Evolutionary conservation across 2,113 vertebrate species (phyloP).

Genomic region (Indicator indicator): DNA sequence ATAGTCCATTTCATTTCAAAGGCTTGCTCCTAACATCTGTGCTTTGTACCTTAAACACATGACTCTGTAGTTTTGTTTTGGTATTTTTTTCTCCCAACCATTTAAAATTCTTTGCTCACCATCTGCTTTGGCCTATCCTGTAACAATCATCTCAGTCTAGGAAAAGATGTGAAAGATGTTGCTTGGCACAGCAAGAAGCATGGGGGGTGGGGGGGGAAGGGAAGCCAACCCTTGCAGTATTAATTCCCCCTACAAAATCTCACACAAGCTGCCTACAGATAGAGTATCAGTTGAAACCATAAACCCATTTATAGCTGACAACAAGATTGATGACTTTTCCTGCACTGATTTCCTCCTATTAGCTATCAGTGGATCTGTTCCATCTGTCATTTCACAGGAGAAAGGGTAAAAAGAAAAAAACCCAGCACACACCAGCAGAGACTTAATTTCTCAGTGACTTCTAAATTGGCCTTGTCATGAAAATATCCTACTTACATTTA

Average conservation of each 20-base stretch:
- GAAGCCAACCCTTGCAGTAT: slow-evolving; percentile 50
- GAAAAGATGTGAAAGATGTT: slow-evolving; percentile 69
- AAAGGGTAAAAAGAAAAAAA: slow-evolving; percentile 1
- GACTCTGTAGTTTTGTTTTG: slow-evolving; percentile 50
- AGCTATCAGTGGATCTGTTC: slow-evolving; percentile 81
- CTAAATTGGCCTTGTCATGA: slow-evolving; percentile 42
- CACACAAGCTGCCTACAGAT: slow-evolving; percentile 81
- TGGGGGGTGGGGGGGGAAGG: not conserved
- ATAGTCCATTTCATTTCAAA: slow-evolving; percentile 51
- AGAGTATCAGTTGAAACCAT: slow-evolving; percentile 86
- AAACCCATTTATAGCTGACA: slow-evolving; percentile 93
- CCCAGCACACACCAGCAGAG: not conserved
- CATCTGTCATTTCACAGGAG: slow-evolving; percentile 86
- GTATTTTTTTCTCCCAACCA: slow-evolving; percentile 49
- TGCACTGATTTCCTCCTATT: slow-evolving; percentile 86
- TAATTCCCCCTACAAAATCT: slow-evolving; percentile 73
- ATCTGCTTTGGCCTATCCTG: slow-evolving; percentile 75
- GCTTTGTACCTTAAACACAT: slow-evolving; percentile 47
- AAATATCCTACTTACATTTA: slow-evolving; percentile 87
- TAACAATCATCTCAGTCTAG: slow-evolving; percentile 69
- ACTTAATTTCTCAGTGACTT: slow-evolving; percentile 71
- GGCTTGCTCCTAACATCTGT: slow-evolving; percentile 56
- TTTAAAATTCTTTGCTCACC: slow-evolving; percentile 71
- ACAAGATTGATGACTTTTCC: slow-evolving; percentile 93
- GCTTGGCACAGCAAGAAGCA: slow-evolving; percentile 57